Conservation (phyloP, 2,797 vertebrate species). For the Coccyzus lansbergi region DNA sequence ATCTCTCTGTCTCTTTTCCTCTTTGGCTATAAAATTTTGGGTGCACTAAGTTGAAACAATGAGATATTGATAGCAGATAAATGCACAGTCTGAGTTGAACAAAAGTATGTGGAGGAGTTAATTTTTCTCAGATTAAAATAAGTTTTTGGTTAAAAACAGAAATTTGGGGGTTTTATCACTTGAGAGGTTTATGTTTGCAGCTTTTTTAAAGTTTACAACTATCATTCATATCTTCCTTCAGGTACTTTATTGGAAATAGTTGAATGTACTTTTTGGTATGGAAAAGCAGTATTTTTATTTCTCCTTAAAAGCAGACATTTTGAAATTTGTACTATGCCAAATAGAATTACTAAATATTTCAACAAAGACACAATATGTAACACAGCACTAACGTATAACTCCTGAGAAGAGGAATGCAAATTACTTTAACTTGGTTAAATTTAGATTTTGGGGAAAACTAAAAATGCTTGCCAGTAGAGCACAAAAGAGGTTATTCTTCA, state of each 20-base stretch:
- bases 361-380: not conserved
- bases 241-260: not conserved
- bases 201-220: not conserved
- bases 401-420: not conserved
- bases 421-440: not conserved
- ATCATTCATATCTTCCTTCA: not conserved
- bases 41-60: not conserved
- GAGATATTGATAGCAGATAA: not conserved
- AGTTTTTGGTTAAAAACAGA: not conserved
- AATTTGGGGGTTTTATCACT: not conserved
- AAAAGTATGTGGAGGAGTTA: not conserved
- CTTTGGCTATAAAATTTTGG: not conserved
- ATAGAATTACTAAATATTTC: not conserved
- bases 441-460: not conserved
- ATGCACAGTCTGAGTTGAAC: not conserved
- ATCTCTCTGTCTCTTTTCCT: not conserved
- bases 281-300: not conserved
- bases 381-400: accelerated
- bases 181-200: accelerated
- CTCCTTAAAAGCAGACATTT: not conserved
- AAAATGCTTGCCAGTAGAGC: not conserved
- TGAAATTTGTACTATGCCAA: not conserved
- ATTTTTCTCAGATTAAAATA: not conserved
- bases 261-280: not conserved
- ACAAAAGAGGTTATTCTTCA: not conserved